These are phyloP conservation scores for Cathartes aura DNA, from an alignment of 2,113 vertebrate genomes.

Conservation along the genomic window DNA sequence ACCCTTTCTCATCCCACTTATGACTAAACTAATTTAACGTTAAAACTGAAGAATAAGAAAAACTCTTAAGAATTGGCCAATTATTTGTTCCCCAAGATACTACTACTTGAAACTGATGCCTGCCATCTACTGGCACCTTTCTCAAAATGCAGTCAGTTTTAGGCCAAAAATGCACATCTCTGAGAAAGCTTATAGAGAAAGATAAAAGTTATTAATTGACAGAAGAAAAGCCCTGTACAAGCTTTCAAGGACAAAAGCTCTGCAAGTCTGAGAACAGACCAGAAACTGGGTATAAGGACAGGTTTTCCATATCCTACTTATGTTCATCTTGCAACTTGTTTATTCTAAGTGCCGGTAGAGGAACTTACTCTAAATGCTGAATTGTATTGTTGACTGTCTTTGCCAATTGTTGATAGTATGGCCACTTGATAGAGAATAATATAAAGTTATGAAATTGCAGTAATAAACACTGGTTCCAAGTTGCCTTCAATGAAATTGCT, in stretches of 20 bases:
- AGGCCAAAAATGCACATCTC: not conserved
- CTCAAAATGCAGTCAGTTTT: not conserved
- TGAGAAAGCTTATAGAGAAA: not conserved
- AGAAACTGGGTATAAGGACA: not conserved
- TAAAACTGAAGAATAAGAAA: not conserved
- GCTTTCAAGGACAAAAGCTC: not conserved
- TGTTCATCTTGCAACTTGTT: not conserved
- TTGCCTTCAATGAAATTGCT: not conserved
- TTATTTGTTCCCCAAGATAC: not conserved
- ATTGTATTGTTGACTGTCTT: not conserved
- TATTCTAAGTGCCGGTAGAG: not conserved
- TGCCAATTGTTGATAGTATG: fast-evolving
- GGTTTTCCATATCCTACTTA: not conserved
- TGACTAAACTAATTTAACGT: not conserved
- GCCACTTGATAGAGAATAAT: not conserved
- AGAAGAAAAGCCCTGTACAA: not conserved
- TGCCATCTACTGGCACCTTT: constrained; percentile 50
- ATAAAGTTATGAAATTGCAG: not conserved
- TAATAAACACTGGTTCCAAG: not conserved
- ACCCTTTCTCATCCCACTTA: not conserved
- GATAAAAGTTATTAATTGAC: not conserved
- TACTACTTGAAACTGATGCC: not conserved
- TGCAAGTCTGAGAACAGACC: not conserved
- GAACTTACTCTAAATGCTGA: not conserved
- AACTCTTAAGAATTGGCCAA: not conserved